Percentiles rank a stretch among this genome's conserved stretches.
These are phyloP conservation scores for Leuctra nigra DNA, from an alignment of 2,888 invertebrate genomes.

Conservation along the genomic window DNA sequence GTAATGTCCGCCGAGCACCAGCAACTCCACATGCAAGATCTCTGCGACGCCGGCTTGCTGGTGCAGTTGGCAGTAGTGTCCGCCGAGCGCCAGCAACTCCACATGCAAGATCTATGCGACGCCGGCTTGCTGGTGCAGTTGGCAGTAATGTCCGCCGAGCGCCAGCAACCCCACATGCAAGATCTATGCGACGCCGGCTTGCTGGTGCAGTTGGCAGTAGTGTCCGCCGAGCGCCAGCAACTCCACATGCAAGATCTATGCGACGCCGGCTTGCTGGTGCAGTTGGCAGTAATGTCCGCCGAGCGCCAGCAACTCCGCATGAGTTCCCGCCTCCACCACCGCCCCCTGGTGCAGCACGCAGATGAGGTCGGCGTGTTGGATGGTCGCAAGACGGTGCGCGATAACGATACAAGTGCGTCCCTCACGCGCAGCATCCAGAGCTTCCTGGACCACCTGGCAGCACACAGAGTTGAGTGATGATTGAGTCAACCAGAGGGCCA, in stretches of 20 bases:
- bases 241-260: constrained; percentile 70
- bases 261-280: constrained; percentile 57
- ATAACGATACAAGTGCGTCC: constrained; percentile 81
- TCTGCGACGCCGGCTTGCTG: too few relatives aligned
- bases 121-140: constrained; percentile 54
- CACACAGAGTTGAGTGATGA: too few relatives aligned
- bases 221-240: constrained; percentile 58
- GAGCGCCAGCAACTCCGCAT: constrained; percentile 60
- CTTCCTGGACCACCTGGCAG: constrained; percentile 76
- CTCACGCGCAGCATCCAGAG: constrained; percentile 70
- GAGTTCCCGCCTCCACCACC: constrained; percentile 72
- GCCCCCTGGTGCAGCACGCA: constrained; percentile 74
- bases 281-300: constrained; percentile 61
- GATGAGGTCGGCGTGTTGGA: constrained; percentile 76
- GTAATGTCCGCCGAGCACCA: too few relatives aligned
- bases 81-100: constrained; percentile 58
- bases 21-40: too few relatives aligned
- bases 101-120: constrained; percentile 72
- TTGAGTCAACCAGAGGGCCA: too few relatives aligned
- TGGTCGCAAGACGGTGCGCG: constrained; percentile 78
- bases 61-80: constrained; percentile 60
- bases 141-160: constrained; percentile 57
- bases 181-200: constrained; percentile 64
- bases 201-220: constrained; percentile 59
- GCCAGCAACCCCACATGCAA: constrained; percentile 67